Percentiles rank a stretch among this genome's conserved stretches.
These are phyloP conservation scores for Corythornis cristatus DNA, from an alignment of 2,113 vertebrate genomes.

Conservation along the genomic window DNA sequence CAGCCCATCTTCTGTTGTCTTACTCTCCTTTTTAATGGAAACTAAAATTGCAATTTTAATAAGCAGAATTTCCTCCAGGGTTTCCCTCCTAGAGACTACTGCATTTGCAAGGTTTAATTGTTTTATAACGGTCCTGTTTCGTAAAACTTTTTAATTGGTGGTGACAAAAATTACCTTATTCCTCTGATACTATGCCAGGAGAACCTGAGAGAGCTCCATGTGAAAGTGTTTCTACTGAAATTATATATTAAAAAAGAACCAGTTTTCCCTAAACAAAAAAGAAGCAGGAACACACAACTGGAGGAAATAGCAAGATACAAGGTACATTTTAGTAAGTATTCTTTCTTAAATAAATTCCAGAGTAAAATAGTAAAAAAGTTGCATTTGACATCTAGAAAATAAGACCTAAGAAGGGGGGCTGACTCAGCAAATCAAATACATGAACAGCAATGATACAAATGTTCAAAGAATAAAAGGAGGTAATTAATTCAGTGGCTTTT, in stretches of 20 bases:
- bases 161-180: constrained; percentile 84
- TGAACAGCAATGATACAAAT: neutral
- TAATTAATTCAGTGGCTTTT: neutral
- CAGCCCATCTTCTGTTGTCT: constrained; percentile 84
- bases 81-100: constrained; percentile 81
- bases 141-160: constrained; percentile 86
- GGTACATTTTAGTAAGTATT: neutral
- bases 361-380: neutral
- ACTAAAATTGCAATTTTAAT: constrained; percentile 89
- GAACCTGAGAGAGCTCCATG: constrained; percentile 42
- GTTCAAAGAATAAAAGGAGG: neutral
- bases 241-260: neutral
- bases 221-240: constrained; percentile 18
- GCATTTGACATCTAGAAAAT: neutral
- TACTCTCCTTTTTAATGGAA: constrained; percentile 86
- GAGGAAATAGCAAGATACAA: neutral
- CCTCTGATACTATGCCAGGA: constrained; percentile 69
- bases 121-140: constrained; percentile 86
- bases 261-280: neutral
- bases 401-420: neutral
- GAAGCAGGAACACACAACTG: neutral
- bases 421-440: neutral
- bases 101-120: constrained; percentile 85
- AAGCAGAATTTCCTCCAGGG: constrained; percentile 86
- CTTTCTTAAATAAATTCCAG: neutral